phyloP scores from a whole-genome alignment of 1,140 invertebrate genomes.

The Tetraneura akinire region DNA sequence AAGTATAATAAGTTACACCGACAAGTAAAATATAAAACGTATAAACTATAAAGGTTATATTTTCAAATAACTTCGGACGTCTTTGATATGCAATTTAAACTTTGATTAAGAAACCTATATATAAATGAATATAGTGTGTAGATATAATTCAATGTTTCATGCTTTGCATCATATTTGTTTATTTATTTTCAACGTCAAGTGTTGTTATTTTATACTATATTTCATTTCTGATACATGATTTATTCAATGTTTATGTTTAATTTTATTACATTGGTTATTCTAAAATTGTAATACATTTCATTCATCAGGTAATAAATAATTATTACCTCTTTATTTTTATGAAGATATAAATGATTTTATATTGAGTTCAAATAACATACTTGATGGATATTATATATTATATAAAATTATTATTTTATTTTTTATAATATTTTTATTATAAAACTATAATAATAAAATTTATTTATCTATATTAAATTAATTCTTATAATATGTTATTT shows the following conservation, averaged over 20 bases:
- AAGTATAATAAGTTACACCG: too few relatives aligned
- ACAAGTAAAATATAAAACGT: too few relatives aligned
- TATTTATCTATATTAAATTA: too few relatives aligned
- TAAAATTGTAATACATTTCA: neutral
- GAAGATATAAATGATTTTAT: neutral
- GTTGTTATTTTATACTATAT: neutral
- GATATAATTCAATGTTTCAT: neutral
- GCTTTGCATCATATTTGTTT: neutral
- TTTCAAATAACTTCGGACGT: neutral
- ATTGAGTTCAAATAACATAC: too few relatives aligned
- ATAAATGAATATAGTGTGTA: neutral
- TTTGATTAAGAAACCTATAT: neutral
- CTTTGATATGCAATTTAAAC: neutral
- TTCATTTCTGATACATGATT: neutral
- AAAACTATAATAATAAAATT: too few relatives aligned
- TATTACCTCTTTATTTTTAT: neutral
- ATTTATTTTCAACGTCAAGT: neutral
- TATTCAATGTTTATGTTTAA: neutral
- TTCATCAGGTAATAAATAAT: constrained; percentile 1
- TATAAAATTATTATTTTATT: too few relatives aligned
- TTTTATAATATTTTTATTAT: too few relatives aligned
- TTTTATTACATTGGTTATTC: neutral
- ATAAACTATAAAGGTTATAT: neutral
- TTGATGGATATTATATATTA: too few relatives aligned
- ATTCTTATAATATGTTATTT: too few relatives aligned